phyloP scores from a whole-genome alignment of 2,113 vertebrate genomes.

The Egretta garzetta region DNA sequence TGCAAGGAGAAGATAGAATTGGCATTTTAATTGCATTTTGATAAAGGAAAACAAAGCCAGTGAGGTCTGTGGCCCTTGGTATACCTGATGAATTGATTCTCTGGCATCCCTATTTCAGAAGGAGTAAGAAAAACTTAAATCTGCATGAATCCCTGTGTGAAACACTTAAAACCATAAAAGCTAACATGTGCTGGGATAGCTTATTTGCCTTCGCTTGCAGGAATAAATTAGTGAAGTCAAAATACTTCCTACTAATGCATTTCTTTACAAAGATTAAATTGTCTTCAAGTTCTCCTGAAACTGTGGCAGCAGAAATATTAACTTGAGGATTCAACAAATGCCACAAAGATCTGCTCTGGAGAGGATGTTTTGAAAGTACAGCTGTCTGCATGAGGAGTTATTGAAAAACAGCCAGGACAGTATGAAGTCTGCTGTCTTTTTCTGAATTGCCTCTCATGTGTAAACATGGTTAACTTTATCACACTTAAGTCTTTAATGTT shows the following conservation, averaged over 20 bases:
- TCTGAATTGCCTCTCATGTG: background rate
- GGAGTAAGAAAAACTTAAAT: background rate
- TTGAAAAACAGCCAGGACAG: background rate
- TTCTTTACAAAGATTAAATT: background rate
- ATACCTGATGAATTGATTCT: background rate
- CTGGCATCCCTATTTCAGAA: background rate
- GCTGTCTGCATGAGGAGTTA: background rate
- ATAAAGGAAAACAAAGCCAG: background rate
- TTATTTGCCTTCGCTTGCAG: background rate
- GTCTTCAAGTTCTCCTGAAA: background rate
- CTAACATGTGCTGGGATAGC: background rate
- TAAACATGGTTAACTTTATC: background rate
- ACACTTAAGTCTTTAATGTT: background rate
- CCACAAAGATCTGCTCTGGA: background rate
- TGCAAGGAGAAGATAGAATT: background rate
- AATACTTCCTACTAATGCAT: background rate
- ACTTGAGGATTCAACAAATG: background rate
- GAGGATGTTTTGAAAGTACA: background rate
- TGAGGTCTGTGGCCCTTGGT: background rate
- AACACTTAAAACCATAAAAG: background rate
- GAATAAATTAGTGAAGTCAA: background rate
- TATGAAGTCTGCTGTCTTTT: background rate
- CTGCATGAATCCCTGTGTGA: background rate
- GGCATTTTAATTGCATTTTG: conserved; percentile 21
- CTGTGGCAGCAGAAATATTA: background rate